Evolutionary conservation across 2,113 vertebrate species (phyloP), one percentile per base, ranked within the genome.

Genomic region (Rattus rattus): DNA sequence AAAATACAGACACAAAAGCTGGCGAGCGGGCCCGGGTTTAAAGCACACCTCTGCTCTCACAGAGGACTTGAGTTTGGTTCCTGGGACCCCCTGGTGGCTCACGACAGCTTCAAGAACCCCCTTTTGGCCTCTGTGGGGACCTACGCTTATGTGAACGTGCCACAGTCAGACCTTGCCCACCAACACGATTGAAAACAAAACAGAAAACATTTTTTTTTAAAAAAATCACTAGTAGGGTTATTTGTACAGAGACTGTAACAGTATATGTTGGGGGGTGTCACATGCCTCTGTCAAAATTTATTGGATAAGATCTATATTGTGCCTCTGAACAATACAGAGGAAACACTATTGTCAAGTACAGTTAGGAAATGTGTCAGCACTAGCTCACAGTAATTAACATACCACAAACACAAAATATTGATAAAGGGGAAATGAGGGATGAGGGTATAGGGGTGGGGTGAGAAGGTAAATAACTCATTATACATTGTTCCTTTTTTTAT

Each of bases 281-380:
- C 26, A 94, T 67, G 52, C 0, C 54, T 84, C 33, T 92, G 56
- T 54, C 59, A 92, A 86, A 92, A 67, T 2, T 36, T 7, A 84
- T 49, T 49, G 36, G 83, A 49, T 1, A 49, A 87, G 63, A 69
- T 30, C 20, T 52, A 47, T 36, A 49, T 28, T 33, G 63, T 36
- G 26, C 67, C 28, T 88, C 77, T 54, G 16, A 63, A 75, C 7
- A 96, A 61, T 61, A 77, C 17, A 92, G 43, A 88, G 2, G 52
- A 47, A 61, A 79, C 24, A 67, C 24, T 33, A 77, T 93, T 28
- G 2, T 83, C 91, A 90, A 90, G 33, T 26, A 69, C 26, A 39
- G 79, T 90, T 22, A 92, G n/a, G 86, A 92, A 92, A 83, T 88
- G 24, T 92, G 36, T 92, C 24, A 52, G 14, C 75, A 69, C 43